Evolutionary conservation across 2,888 invertebrate genomes (phyloP), one percentile per base, ranked within the genome.

Genomic region (Tetanocera ferruginea): DNA sequence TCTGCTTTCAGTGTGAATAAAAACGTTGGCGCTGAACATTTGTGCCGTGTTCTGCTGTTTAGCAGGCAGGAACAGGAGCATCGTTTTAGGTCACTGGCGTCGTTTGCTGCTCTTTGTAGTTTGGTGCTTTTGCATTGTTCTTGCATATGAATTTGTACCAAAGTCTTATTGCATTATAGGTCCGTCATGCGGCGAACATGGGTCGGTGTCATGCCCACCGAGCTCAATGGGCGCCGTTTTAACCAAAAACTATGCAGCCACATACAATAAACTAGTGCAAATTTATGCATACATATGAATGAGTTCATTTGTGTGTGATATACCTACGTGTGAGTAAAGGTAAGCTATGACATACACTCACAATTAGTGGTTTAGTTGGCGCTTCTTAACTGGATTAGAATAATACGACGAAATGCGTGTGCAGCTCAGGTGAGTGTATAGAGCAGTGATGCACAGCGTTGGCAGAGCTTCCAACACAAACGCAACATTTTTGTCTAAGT

Each of bases 1-100:
- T 66, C 75, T 66, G 52, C 66, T 55, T 34, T 64, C 8, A 28
- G 31, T 75, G 66, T 66, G 85, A 86, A 86, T 85, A 85, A 64
- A 64, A 74, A 23, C n/a, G 49, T 51, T 51, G 62, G 73, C 31
- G 49, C 31, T 71, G 55, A n/a, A 28, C 28, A 25, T 25, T 37
- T 43, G 25, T 8, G 3, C 64, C 23, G 17, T 37, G 34, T 0
- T 71, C 8, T 57, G 11, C 8, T 69, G 11, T 14, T 43, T 43
- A 2, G 43, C 14, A 37, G 37, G 37, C 37, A 37, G 37, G 37
- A 6, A 2, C 11, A 43, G 43, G 43, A 43, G 43, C 43, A 3
- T 23, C 23, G 67, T 19, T 19, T 37, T 37, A 37, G 37, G 37
- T 8, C 11, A 43, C 43, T 43, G 43, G 43, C 43, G 43, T 2